Conservation (phyloP, 2,888 invertebrate genomes). For the Andrena dorsata region DNA sequence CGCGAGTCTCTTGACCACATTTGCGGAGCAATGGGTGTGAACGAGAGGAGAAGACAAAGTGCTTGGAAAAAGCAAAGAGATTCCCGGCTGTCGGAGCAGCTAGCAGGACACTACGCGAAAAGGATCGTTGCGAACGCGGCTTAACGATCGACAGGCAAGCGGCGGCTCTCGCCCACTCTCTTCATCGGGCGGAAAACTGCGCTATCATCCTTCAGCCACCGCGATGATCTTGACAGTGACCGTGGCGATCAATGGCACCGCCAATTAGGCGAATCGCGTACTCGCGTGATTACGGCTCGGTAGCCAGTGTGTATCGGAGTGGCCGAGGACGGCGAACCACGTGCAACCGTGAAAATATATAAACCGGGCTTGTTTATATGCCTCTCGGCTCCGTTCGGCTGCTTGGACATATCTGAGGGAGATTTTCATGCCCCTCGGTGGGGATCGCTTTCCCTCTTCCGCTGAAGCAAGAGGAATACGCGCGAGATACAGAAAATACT, state of each 20-base stretch:
- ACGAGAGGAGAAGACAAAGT: too few relatives aligned
- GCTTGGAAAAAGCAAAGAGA: constrained; percentile 6
- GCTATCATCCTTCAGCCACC: constrained; percentile 50
- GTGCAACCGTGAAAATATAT: neutral
- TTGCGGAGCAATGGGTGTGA: too few relatives aligned
- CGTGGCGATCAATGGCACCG: constrained; percentile 72
- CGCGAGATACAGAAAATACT: too few relatives aligned
- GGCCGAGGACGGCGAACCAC: neutral
- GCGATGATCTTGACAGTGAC: constrained; percentile 78
- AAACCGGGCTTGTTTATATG: neutral
- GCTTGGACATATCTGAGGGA: neutral
- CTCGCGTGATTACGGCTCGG: constrained; percentile 18
- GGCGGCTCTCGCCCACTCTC: constrained; percentile 38
- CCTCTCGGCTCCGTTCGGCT: neutral
- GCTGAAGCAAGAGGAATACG: neutral
- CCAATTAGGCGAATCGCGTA: constrained; percentile 63
- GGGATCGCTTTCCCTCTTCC: neutral
- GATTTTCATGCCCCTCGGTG: neutral
- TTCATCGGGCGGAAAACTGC: constrained; percentile 48
- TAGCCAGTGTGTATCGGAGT: constrained; percentile 14
- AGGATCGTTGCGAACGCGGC: constrained; percentile 24
- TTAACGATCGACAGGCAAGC: constrained; percentile 39
- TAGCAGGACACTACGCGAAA: constrained; percentile 9
- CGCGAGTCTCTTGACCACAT: too few relatives aligned
- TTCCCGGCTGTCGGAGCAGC: neutral